phyloP scores from a whole-genome alignment of 2,113 vertebrate genomes.

The Danio rerio region DNA sequence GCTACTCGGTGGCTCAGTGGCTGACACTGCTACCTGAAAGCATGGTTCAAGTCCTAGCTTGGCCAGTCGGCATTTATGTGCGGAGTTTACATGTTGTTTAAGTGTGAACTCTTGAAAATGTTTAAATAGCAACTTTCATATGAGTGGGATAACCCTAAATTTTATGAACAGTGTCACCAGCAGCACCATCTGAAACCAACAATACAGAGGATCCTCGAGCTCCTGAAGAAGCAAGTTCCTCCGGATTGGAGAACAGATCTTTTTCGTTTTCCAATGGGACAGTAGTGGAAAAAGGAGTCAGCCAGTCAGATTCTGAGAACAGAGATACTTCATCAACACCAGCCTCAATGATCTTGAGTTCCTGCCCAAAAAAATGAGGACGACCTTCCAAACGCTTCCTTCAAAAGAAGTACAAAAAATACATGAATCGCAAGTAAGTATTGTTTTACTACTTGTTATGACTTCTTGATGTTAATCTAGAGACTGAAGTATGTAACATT shows the following conservation, averaged over 20 bases:
- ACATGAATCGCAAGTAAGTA: conserved; percentile 82
- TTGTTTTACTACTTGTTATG: background rate
- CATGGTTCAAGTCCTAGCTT: no score
- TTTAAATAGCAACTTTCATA: background rate
- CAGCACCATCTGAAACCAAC: conserved; percentile 70
- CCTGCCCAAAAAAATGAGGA: conserved; percentile 81
- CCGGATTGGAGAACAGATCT: conserved; percentile 69
- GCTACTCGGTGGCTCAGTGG: no score
- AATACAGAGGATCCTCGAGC: conserved; percentile 66
- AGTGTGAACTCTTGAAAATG: no score
- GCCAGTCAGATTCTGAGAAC: conserved; percentile 89
- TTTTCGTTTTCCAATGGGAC: conserved; percentile 47
- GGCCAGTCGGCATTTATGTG: no score
- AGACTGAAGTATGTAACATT: no score
- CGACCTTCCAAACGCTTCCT: conserved; percentile 90
- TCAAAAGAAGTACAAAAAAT: conserved; percentile 95
- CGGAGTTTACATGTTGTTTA: no score
- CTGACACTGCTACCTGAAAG: no score
- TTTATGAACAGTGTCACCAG: conserved; percentile 70
- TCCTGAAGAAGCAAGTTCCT: conserved; percentile 84
- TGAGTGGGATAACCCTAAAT: no score
- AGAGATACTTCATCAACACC: conserved; percentile 81
- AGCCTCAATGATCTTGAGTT: conserved; percentile 75
- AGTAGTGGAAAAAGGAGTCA: conserved; percentile 76
- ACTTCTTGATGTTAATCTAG: no score